phyloP scores from a whole-genome alignment of 2,797 vertebrate species.

The Phylloscopus collybita region DNA sequence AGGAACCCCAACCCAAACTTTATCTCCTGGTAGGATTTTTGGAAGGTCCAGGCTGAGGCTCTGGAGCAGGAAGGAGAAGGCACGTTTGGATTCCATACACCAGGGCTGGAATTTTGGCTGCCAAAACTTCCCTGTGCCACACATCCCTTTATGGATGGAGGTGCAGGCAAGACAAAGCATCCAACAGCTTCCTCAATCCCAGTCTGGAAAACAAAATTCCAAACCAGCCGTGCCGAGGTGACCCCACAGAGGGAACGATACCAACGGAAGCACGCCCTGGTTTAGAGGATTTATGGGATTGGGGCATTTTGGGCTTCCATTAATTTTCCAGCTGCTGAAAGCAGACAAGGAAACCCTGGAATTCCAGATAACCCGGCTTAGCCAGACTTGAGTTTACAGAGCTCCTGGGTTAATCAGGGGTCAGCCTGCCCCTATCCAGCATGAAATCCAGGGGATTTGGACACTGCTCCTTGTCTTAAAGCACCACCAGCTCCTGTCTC shows the following conservation, averaged over 20 bases:
- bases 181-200: not conserved
- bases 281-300: slow-evolving; percentile 13
- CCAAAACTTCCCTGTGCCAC: not conserved
- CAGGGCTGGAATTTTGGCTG: not conserved
- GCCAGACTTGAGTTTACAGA: not conserved
- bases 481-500: not conserved
- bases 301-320: not conserved
- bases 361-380: slow-evolving; percentile 16
- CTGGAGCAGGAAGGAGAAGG: not conserved
- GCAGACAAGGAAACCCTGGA: slow-evolving; percentile 4
- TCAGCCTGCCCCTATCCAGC: not conserved
- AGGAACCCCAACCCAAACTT: not conserved
- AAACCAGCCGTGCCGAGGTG: not conserved
- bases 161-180: not conserved
- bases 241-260: not conserved
- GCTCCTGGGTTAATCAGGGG: not conserved
- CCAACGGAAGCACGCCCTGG: not conserved
- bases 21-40: not conserved
- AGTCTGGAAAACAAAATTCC: not conserved
- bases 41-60: not conserved
- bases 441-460: not conserved
- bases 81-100: not conserved
- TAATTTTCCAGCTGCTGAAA: slow-evolving; percentile 22
- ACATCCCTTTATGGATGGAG: rapidly evolving
- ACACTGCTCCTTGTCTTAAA: not conserved